Base-by-base conservation (phyloP, 2,797 vertebrate species). In the Anomalospiza imberbis region DNA sequence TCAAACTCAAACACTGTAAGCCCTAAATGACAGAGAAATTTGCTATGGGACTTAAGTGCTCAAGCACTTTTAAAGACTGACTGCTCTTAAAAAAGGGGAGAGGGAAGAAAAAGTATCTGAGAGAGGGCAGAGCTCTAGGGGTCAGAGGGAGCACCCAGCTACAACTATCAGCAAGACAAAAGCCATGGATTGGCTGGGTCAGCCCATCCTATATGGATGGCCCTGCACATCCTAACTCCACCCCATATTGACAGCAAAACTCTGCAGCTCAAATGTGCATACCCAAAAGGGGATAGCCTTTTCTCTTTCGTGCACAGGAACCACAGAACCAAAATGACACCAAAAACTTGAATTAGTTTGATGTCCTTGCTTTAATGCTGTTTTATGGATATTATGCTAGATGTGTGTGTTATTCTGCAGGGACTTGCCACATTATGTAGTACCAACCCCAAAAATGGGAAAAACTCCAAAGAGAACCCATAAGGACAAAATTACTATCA, bases 121-220 rank as follows among this genome's bases (percentile, higher is more conserved):
- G 32, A 45, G 8, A 74, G 17, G 6, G 17, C 19, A 87, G 55
- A 73, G 53, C 29, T 74, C 8, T 14, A 71, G 16, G 48, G 32
- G 40, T 75, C 31, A 53, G 13, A 63, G 26, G 42, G 20, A 65
- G 7, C 68, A 89, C 3, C 13, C 48, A 89, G 38, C 42, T 9
- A 48, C 40, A 79, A 67, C 31, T 36, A 36, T 1, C 3, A 12
- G 47, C 0, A 0, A 85, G 42, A 58, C 2, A 4, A 44, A 73
- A 47, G 15, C 40, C 55, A 38, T 5, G 40, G 47, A 25, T 19
- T 45, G 47, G 8, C 16, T n/a, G 24, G 13, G 24, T 53, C 28
- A 81, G 38, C 19, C 38, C 38, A 29, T 4, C 7, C 57, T 44
- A 13, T 16, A 8, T 0, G 4, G 36, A 42, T 7, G 21, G 36